Conservation (phyloP, 1,140 invertebrate species). For the Platyura marginata region DNA sequence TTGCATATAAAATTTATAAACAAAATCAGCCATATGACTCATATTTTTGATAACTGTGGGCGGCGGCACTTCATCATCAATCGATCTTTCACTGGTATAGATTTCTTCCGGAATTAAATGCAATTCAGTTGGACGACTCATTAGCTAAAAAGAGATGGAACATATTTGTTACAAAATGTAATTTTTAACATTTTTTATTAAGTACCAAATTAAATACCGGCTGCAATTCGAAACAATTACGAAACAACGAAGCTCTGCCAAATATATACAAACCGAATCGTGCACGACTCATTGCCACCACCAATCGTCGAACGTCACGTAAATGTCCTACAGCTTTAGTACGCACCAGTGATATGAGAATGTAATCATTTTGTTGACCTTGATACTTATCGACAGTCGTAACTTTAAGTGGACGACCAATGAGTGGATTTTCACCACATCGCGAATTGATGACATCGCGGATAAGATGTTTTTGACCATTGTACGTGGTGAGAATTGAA, state of each 20-base stretch:
- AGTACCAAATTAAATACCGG: conserved; percentile 81
- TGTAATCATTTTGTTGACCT: conserved; percentile 98
- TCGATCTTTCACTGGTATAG: conserved; percentile 48
- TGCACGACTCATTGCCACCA: conserved; percentile 96
- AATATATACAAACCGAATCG: conserved; percentile 95
- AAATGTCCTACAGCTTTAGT: conserved; percentile 94
- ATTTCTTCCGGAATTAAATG: conserved; percentile 58
- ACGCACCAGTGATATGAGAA: conserved; percentile 86
- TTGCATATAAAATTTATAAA: conserved; percentile 75
- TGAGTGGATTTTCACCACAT: conserved; percentile 91
- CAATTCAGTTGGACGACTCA: conserved; percentile 51
- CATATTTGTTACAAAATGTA: too few species aligned
- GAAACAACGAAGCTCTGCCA: conserved; percentile 78
- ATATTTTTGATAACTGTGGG: conserved; percentile 55
- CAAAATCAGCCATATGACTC: conserved; percentile 84
- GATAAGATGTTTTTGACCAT: conserved; percentile 96
- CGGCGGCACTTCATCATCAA: conserved; percentile 14
- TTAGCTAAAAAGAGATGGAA: too few species aligned
- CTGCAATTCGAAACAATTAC: conserved; percentile 91
- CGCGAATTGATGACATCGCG: conserved; percentile 87
- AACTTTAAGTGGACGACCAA: conserved; percentile 86
- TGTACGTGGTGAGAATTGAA: conserved; percentile 98
- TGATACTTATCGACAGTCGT: conserved; percentile 99
- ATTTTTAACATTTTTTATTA: background rate
- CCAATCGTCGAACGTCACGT: conserved; percentile 84